Evolutionary conservation across 1,140 invertebrate genomes (phyloP), one percentile per base, ranked within the genome.

Genomic region (Trichonephila clavata): DNA sequence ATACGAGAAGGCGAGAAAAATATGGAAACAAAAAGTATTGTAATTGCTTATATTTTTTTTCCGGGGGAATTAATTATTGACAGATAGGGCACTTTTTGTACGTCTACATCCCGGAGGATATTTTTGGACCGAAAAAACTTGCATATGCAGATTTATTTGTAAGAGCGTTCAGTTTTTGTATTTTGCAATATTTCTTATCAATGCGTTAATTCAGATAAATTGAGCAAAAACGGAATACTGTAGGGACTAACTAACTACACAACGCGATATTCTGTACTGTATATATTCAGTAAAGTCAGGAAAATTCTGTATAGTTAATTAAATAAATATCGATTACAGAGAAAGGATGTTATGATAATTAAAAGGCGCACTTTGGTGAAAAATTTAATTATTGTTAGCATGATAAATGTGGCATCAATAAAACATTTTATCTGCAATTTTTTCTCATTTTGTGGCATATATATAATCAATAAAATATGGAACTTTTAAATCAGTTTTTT

Each of bases 51-150:
- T 6, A 0, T 63, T 63, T 21, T 63, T 77, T 77, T 77, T 10
- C 10, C n/a, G 3, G 24, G 1, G 81, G 81, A 84, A 84, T 81
- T 81, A 81, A 84, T 84, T 84, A 84, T 59, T 57, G 39, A 57
- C 13, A 7, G 21, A 83, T 59, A 84, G 16, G 7, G 8, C 13
- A 81, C 21, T 84, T 84, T 50, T 84, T 83, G 6, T 13, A 10
- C 18, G 21, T 84, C 43, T 84, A 84, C 14, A 18, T 32, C 27
- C 24, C 32, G 16, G 14, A 32, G 27, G 27, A 32, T 16, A 32
- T 7, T 14, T 77, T 18, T 39, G 18, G 16, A 7, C 14, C 32
- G 27, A 18, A 39, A 77, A 18, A 77, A 3, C 0, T 39, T 39
- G 61, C 18, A 4, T 6, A 39, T 7, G n/a, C n/a, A 50, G 10